Evolutionary conservation across 2,888 invertebrate genomes (phyloP).

Genomic region (Cryptocheilus praepositus): DNA sequence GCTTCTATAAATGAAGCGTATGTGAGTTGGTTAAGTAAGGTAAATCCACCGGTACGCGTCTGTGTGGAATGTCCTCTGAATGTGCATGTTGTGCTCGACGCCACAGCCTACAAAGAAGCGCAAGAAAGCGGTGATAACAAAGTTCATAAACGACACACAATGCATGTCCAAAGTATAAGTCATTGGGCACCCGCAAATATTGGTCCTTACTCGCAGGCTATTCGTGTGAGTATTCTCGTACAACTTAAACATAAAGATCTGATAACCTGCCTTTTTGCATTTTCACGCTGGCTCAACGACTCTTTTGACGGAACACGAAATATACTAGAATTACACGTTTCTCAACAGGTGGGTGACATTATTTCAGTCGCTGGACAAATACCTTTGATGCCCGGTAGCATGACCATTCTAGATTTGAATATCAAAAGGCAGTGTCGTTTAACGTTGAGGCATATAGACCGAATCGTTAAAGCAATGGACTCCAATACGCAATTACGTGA

Average conservation of each 20-base stretch:
- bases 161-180: conserved; percentile 96
- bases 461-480: conserved; percentile 89
- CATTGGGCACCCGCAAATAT: conserved; percentile 99
- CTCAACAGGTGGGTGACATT: conserved; percentile 84
- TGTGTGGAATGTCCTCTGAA: conserved; percentile 89
- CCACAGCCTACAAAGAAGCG: conserved; percentile 79
- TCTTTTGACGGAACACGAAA: conserved; percentile 25
- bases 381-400: conserved; percentile 88
- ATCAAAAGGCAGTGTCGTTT: conserved; percentile 88
- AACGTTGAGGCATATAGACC: conserved; percentile 87
- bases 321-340: conserved; percentile 14
- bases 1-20: conserved; percentile 87
- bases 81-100: conserved; percentile 87
- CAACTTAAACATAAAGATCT: neutral
- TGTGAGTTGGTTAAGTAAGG: conserved; percentile 82
- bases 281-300: too few relatives aligned
- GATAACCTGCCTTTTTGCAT: neutral
- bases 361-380: conserved; percentile 95
- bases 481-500: conserved; percentile 86
- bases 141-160: conserved; percentile 80
- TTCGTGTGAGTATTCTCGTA: conserved; percentile 79
- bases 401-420: conserved; percentile 86
- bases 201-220: conserved; percentile 96
- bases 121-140: conserved; percentile 61
- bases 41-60: conserved; percentile 90